A percentile compares a stretch with the other conserved stretches of the same genome.
These are phyloP conservation scores for Holotrichia oblita DNA, from an alignment of 1,140 invertebrate genomes.

Conservation along the genomic window DNA sequence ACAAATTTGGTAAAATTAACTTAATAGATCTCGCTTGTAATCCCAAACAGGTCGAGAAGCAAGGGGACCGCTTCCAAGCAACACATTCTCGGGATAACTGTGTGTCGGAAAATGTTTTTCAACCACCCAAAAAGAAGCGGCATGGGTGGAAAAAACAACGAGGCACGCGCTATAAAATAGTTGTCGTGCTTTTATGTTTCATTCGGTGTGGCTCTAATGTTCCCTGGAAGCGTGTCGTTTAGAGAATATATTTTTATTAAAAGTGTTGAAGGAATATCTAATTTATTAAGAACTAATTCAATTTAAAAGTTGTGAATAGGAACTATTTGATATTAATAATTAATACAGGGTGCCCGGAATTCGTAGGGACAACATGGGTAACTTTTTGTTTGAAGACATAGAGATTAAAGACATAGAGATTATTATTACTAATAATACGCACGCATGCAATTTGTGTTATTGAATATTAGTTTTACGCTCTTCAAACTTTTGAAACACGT, in stretches of 20 bases:
- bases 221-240: background rate
- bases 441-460: no score
- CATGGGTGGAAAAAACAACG: slow-evolving; percentile 6
- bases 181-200: slow-evolving; percentile 26
- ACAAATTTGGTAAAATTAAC: slow-evolving; percentile 39
- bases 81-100: slow-evolving; percentile 10
- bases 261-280: background rate
- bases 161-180: background rate
- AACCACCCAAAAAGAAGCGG: background rate
- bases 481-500: no score
- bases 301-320: no score
- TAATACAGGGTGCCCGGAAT: no score
- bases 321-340: no score
- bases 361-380: no score
- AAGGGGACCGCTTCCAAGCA: background rate
- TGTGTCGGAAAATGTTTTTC: background rate
- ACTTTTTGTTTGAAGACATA: no score
- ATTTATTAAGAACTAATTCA: no score
- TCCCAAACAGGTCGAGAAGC: background rate
- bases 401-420: no score
- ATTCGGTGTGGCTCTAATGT: background rate
- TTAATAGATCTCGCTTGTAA: slow-evolving; percentile 37
- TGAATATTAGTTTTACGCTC: no score
- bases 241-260: background rate
- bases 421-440: no score